Evolutionary conservation across 2,888 invertebrate species (phyloP), one percentile per base, ranked within the genome.

Genomic region (Metallyticus violacea): DNA sequence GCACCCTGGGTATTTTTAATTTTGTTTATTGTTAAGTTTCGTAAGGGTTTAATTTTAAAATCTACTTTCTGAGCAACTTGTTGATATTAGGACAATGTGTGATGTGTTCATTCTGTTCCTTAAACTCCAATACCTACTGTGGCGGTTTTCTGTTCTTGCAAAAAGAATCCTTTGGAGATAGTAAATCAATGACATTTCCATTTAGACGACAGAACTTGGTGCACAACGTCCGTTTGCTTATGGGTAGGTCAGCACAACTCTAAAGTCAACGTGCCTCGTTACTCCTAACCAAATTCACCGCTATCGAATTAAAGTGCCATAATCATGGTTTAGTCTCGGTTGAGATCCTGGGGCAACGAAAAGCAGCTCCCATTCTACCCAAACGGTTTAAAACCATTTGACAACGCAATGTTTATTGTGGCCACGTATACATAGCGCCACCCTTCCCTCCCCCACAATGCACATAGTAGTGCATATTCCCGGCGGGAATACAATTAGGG

Each of bases 401-500:
- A 15, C 40, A 62, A 15, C 26, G 26, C 76, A 82, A 22, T 26
- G 26, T 82, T 81, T 82, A 82, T 76, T 22, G 82, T 3, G 27
- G 26, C 27, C 27, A 76, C 76, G 76, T 76, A n/a, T 82, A 76
- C 81, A 30, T 15, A 62, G 15, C 40, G 2, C 40, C 40, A 22
- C 25, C 76, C 62, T 26, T 6, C 40, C 40, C 22, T 6, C 40
- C 40, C 22, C 40, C 2, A 62, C 40, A 62, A 62, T 62, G 40
- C 40, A 62, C 40, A 62, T 62, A 62, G 40, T 40, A 15, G 9
- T 62, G 40, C 40, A 15, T 62, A 62, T 62, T 62, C 40, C 40
- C 82, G 27, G 25, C 22, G 82, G 82, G 82, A 82, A 82, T 76
- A 82, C 82, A 82, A 76, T 82, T 82, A 82, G 82, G 82, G 82